Percentiles rank a stretch among this genome's conserved stretches.
phyloP scores from a whole-genome alignment of 2,113 vertebrate genomes.

The Xenus cinereus region DNA sequence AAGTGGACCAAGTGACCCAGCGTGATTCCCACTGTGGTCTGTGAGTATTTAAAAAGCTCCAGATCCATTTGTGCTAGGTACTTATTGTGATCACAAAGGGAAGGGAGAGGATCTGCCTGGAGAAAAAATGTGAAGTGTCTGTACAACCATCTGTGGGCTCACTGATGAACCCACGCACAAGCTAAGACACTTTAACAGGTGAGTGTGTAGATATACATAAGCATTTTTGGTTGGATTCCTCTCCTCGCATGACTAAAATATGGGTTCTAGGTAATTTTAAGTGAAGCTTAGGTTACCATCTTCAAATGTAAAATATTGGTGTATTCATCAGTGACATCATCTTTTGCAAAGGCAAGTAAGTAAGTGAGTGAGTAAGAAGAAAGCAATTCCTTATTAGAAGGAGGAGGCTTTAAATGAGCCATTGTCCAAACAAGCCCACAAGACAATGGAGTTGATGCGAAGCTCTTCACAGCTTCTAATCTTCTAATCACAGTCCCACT shows the following conservation, averaged over 20 bases:
- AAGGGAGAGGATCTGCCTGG: neutral
- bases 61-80: neutral
- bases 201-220: fast-evolving
- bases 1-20: neutral
- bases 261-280: neutral
- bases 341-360: neutral
- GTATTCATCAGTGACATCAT: neutral
- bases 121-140: neutral
- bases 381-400: neutral
- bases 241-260: neutral
- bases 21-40: neutral
- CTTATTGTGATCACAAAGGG: neutral
- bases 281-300: neutral
- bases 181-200: neutral
- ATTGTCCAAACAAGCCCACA: neutral
- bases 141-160: neutral
- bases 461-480: neutral
- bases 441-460: neutral
- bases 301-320: neutral
- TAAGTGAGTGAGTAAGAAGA: too few relatives aligned
- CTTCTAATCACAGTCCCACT: neutral
- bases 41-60: neutral
- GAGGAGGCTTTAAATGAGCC: neutral
- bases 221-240: neutral
- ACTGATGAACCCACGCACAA: neutral